Evolutionary conservation across 2,113 vertebrate species (phyloP).

Genomic region (Neotragus moschatus): DNA sequence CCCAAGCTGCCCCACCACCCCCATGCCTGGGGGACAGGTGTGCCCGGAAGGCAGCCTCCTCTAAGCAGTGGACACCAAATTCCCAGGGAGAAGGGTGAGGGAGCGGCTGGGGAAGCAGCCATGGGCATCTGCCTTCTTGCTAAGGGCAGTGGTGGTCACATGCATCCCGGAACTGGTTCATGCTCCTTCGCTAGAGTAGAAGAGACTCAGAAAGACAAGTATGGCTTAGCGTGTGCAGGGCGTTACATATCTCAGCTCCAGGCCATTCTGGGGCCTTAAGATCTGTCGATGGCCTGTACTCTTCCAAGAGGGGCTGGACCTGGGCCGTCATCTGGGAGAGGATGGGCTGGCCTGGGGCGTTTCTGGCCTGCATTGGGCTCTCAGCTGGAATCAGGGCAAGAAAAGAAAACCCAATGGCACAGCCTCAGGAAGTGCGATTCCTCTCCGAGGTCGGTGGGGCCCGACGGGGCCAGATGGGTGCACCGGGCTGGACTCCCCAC

Average conservation of each 20-base stretch:
- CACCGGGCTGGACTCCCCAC: neutral
- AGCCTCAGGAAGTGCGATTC: neutral
- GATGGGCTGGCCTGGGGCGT: neutral
- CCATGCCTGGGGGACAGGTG: accelerated
- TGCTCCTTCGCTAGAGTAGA: neutral
- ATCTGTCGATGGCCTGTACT: neutral
- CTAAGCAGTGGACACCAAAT: neutral
- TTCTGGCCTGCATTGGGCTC: neutral
- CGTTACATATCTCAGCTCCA: neutral
- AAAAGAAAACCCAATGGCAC: neutral
- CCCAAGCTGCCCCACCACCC: no score
- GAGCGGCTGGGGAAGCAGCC: neutral
- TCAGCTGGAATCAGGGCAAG: neutral
- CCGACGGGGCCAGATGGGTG: neutral
- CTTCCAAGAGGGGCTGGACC: neutral
- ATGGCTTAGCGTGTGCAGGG: neutral
- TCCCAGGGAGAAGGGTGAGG: no score
- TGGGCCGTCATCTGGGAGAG: neutral
- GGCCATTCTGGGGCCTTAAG: neutral
- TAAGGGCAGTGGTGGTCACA: no score
- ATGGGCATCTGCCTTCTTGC: neutral
- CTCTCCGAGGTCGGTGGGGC: neutral
- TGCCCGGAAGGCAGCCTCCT: neutral
- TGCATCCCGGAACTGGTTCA: neutral
- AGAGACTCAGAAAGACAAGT: neutral